Base-by-base conservation (phyloP, 2,113 vertebrate species). In the Cyrtonyx montezumae region DNA sequence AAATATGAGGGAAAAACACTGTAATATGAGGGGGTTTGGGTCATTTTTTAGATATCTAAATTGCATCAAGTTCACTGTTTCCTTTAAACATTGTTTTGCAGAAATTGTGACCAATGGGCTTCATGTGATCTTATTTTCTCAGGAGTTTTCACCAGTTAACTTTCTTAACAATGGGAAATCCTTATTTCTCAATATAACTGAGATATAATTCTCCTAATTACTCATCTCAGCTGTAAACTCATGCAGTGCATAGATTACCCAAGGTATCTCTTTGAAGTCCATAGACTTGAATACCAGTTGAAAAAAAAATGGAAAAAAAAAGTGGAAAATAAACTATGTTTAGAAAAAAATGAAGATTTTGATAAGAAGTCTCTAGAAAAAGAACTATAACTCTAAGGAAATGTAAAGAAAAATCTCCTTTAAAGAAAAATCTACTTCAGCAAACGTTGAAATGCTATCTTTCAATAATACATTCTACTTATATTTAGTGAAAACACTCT, bases 311-410 rank as follows among this genome's bases (percentile, higher is more conserved):
- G 48, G 19, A 14, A n/a, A 19, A n/a, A 19, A 36, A 2, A 23
- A 5, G 10, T 15, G 17, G 34, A 65, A 61, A 65, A 66, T 40
- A 76, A 92, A 7, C 4, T 62, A 23, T 1, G 0, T 3, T 23
- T 70, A 70, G 8, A 4, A 71, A 86, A 77, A 34, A 2, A 40
- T 56, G 12, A 71, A 42, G 37, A 76, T 43, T 56, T 25, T 56
- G 17, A 65, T 81, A 93, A 23, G 11, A 51, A 81, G 11, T 6
- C 22, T 76, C 36, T 83, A 70, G 75, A 74, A 76, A 83, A 88
- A 77, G 6, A 78, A 30, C 40, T 84, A 12, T 12, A 51, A 34
- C 30, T 56, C 6, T 56, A 56, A 32, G 32, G 55, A 51, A 51
- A 51, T 51, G 12, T 83, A 77, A 78, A 70, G 34, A 76, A 86